Percentiles rank a stretch among this genome's conserved stretches.
phyloP scores from a whole-genome alignment of 2,888 invertebrate species.

The Thelaira solivaga region DNA sequence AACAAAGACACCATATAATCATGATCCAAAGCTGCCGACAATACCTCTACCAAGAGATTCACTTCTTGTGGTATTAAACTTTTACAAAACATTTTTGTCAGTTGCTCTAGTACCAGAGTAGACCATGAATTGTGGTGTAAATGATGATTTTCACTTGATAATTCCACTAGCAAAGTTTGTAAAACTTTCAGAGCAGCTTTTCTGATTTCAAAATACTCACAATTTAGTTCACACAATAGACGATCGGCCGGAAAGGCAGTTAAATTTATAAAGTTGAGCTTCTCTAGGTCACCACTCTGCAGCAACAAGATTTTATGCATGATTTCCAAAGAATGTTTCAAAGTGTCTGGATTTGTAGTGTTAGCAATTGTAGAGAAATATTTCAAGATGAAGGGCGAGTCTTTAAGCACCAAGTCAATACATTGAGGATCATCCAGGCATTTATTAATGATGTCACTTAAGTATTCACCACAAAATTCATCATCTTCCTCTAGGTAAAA shows the following conservation, averaged over 20 bases:
- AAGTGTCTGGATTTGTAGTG: constrained; percentile 69
- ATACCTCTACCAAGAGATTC: constrained; percentile 67
- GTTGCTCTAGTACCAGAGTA: constrained; percentile 66
- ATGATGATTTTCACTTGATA: constrained; percentile 63
- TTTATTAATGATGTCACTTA: constrained; percentile 69
- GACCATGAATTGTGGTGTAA: constrained; percentile 64
- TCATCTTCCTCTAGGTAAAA: constrained; percentile 68
- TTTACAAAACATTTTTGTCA: constrained; percentile 67
- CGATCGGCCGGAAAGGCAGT: constrained; percentile 69
- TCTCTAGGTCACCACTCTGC: constrained; percentile 63
- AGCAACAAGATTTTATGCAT: constrained; percentile 68
- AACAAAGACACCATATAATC: constrained; percentile 70
- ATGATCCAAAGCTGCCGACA: constrained; percentile 69
- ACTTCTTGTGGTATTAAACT: constrained; percentile 63
- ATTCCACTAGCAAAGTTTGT: constrained; percentile 67
- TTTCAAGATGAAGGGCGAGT: constrained; percentile 66
- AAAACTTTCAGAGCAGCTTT: constrained; percentile 67
- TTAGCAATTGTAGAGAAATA: constrained; percentile 64
- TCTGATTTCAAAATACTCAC: constrained; percentile 68
- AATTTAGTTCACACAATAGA: constrained; percentile 70
- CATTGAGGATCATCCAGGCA: constrained; percentile 70
- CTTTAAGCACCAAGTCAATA: constrained; percentile 60
- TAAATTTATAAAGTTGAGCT: constrained; percentile 62
- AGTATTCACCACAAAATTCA: constrained; percentile 70
- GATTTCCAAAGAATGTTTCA: constrained; percentile 69